These are phyloP conservation scores for Marisa cornuarietis DNA, from an alignment of 1,140 invertebrate genomes.

Conservation along the genomic window DNA sequence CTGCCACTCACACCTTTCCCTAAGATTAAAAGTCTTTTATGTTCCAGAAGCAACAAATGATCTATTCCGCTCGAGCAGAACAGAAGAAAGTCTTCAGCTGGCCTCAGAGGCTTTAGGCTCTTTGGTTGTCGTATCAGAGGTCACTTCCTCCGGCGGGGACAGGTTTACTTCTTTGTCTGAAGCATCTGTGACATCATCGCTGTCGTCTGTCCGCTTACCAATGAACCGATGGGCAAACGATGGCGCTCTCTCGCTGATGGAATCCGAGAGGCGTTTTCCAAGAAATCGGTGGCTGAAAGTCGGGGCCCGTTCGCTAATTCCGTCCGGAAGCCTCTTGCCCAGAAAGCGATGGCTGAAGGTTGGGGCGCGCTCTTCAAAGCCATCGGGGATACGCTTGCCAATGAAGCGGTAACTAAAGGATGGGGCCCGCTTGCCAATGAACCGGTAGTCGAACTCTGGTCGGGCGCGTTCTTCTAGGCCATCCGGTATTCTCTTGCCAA, in stretches of 20 bases:
- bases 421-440: conserved; percentile 27
- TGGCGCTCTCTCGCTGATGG: background rate
- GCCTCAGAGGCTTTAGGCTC: no score
- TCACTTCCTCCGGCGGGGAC: background rate
- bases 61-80: no score
- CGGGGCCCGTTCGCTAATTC: conserved; percentile 18
- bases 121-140: background rate
- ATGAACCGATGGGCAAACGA: conserved; percentile 7
- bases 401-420: conserved; percentile 22
- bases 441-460: conserved; percentile 21
- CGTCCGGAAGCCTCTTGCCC: conserved; percentile 24
- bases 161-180: background rate
- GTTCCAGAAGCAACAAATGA: no score
- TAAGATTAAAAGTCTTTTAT: no score
- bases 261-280: conserved; percentile 9
- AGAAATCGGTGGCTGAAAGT: conserved; percentile 19
- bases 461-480: conserved; percentile 5
- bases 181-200: background rate
- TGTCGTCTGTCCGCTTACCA: conserved; percentile 13
- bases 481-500: conserved; percentile 10
- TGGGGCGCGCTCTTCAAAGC: conserved; percentile 1
- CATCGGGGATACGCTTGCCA: conserved; percentile 22
- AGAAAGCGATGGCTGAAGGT: conserved; percentile 18
- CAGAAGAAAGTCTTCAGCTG: no score
- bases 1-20: no score